Evolutionary conservation across 2,797 vertebrate species (phyloP), one percentile per base, ranked within the genome.

Genomic region (Amniataba percoides): DNA sequence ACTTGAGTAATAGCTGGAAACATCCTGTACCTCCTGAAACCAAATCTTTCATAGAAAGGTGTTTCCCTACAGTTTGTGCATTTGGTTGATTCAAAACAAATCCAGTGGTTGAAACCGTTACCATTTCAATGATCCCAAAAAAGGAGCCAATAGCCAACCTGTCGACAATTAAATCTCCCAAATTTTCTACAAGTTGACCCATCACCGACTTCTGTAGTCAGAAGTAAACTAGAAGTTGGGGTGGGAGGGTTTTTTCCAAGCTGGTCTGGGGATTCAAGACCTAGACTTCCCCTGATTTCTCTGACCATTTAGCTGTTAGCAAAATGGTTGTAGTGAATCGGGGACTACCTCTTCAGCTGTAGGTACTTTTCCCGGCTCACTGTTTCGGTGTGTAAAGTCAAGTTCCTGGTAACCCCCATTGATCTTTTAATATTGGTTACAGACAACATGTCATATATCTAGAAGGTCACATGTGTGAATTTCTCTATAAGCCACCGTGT

Each of bases 351-450:
- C 74, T 57, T 14, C 73, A 81, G 59, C 65, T 84, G 67, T 25
- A 61, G 83, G 87, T 87, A 49, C 79, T 89, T 90, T 82, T 80
- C 40, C 45, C 23, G 21, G 1, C 21, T 81, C 31, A 49, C 71
- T 49, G 49, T 60, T 80, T 89, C 59, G 62, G 12, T 74, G 21
- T 48, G 52, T 58, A 14, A 39, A 36, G 14, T 40, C 52, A 45
- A 77, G 70, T 71, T 82, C 61, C 49, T 78, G 77, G 77, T 8
- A 88, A 78, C 53, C 62, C 67, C 56, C 62, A 25, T 23, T 69
- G 34, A 76, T 75, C 31, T 76, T 51, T 78, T 51, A 19, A 65
- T 62, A 59, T 60, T 27, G 0, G 1, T 48, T 15, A 31, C 27
- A 53, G 19, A 40, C 19, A 61, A 43, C 53, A 55, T 62, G 61